A percentile compares a stretch with the other conserved stretches of the same genome.
Conservation (phyloP, 2,888 invertebrate species). For the Catonia carolina region DNA sequence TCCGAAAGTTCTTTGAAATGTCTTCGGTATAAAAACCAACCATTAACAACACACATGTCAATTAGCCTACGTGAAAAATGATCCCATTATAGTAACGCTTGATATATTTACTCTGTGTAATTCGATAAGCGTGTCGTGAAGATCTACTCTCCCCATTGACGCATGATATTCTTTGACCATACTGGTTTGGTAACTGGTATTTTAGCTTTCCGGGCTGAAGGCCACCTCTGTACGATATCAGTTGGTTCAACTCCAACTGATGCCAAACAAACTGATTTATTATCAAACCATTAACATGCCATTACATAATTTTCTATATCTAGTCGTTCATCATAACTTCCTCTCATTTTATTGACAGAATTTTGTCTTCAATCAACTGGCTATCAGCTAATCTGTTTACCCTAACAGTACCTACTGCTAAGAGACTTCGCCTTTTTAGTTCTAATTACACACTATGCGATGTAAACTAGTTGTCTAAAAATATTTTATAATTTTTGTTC, state of each 20-base stretch:
- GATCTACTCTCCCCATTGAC: conserved; percentile 37
- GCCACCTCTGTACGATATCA: conserved; percentile 32
- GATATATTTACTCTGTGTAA: conserved; percentile 34
- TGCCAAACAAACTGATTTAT: conserved; percentile 34
- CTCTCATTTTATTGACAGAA: conserved; percentile 31
- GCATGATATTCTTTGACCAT: conserved; percentile 35
- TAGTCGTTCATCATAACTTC: conserved; percentile 26
- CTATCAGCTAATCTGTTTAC: conserved; percentile 11
- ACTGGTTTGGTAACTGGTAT: conserved; percentile 21
- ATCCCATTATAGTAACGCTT: conserved; percentile 34
- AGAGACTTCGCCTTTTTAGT: conserved; percentile 14
- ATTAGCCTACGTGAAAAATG: conserved; percentile 31
- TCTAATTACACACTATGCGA: conserved; percentile 19
- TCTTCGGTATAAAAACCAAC: conserved; percentile 26
- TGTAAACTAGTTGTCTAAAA: conserved; percentile 28
- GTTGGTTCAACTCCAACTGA: conserved; percentile 32
- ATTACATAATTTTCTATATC: conserved; percentile 20
- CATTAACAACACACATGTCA: conserved; percentile 30
- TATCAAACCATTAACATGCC: conserved; percentile 34
- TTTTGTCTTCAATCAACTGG: conserved; percentile 26
- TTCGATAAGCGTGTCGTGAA: conserved; percentile 37
- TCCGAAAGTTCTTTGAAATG: neutral
- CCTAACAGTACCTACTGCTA: conserved; percentile 23
- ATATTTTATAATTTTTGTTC: conserved; percentile 31
- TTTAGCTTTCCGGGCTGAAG: conserved; percentile 21